Percentiles rank a stretch among this genome's conserved stretches.
phyloP scores from a whole-genome alignment of 2,113 vertebrate species.

The Rhineura floridana region DNA sequence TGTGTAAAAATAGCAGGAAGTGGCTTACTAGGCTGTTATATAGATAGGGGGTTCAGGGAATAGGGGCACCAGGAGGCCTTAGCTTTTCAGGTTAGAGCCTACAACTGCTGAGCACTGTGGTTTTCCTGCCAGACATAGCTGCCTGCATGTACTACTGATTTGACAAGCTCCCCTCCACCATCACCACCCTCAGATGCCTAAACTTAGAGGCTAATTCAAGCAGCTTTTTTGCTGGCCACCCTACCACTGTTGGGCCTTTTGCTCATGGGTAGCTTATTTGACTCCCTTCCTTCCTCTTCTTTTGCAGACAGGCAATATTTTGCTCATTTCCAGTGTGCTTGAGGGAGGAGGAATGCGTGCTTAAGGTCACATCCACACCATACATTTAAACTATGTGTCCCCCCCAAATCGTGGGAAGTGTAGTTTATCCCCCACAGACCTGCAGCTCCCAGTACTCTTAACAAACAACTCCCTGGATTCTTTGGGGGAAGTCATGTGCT shows the following conservation, averaged over 20 bases:
- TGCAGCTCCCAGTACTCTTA: too few relatives aligned
- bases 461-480: too few relatives aligned
- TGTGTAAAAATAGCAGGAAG: constrained; percentile 26
- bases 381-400: too few relatives aligned
- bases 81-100: not conserved
- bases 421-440: too few relatives aligned
- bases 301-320: not conserved
- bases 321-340: not conserved
- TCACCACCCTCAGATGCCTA: not conserved
- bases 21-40: constrained; percentile 3
- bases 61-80: not conserved
- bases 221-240: not conserved
- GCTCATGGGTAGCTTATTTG: not conserved
- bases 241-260: not conserved
- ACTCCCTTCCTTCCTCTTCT: not conserved
- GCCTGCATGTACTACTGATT: not conserved
- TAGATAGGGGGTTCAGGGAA: not conserved
- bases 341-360: not conserved
- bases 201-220: not conserved
- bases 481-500: too few relatives aligned
- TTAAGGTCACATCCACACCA: too few relatives aligned
- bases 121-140: constrained; percentile 27
- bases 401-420: too few relatives aligned
- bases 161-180: not conserved
- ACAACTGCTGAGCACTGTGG: constrained; percentile 1